Conservation (phyloP, 2,113 vertebrate species). For the Coryphaenoides rupestris region DNA sequence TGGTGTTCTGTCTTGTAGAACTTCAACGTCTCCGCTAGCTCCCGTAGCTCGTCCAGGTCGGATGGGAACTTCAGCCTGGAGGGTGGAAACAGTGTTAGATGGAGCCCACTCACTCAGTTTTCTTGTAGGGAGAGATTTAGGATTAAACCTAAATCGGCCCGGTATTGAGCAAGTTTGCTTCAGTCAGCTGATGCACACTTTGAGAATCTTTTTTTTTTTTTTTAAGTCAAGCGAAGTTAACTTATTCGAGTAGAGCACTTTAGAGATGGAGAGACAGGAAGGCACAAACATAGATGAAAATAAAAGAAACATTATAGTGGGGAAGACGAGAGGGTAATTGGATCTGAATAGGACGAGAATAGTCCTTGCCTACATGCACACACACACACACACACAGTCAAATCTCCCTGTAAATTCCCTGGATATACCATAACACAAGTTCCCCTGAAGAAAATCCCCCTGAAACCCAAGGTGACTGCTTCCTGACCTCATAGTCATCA, state of each 20-base stretch:
- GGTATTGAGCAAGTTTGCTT: too few relatives aligned
- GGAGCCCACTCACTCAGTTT: neutral
- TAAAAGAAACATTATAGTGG: too few relatives aligned
- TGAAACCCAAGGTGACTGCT: constrained; percentile 41
- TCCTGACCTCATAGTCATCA: constrained; percentile 31
- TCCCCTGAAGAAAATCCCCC: constrained; percentile 11
- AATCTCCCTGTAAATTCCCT: constrained; percentile 31
- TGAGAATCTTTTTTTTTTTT: too few relatives aligned
- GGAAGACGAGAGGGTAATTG: constrained; percentile 16
- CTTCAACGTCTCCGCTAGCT: constrained; percentile 81
- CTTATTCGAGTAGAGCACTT: too few relatives aligned
- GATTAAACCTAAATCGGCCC: neutral
- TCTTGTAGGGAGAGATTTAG: neutral
- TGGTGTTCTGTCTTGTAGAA: constrained; percentile 86
- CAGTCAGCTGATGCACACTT: too few relatives aligned
- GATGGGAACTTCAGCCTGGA: constrained; percentile 86
- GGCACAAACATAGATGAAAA: too few relatives aligned
- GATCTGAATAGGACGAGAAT: constrained; percentile 54
- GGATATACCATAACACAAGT: too few relatives aligned
- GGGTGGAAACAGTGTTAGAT: neutral
- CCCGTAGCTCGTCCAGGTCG: constrained; percentile 85
- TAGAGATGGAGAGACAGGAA: too few relatives aligned
- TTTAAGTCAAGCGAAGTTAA: too few relatives aligned
- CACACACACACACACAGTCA: neutral
- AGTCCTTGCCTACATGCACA: constrained; percentile 9